Evolutionary conservation across 2,113 vertebrate genomes (phyloP).

Genomic region (Lophochroa leadbeateri): DNA sequence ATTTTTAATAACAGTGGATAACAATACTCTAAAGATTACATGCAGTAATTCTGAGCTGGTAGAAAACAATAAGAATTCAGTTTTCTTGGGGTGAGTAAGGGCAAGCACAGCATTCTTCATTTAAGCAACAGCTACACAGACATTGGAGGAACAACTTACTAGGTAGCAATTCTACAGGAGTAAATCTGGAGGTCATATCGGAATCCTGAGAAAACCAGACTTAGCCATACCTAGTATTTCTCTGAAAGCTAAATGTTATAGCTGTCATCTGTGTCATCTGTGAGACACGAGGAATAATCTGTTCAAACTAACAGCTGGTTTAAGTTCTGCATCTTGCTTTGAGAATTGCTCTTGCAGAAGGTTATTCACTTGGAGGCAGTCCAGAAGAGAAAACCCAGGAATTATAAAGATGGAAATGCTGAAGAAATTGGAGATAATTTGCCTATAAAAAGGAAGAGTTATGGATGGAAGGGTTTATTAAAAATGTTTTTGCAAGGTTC

Average conservation of each 20-base stretch:
- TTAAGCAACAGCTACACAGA: neutral
- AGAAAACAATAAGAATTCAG: neutral
- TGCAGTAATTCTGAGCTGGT: neutral
- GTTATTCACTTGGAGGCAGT: neutral
- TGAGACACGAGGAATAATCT: neutral
- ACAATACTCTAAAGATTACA: neutral
- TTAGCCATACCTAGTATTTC: neutral
- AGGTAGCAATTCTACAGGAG: neutral
- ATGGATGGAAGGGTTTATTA: neutral
- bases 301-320: neutral
- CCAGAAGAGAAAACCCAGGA: neutral
- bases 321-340: neutral
- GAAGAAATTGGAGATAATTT: neutral
- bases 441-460: neutral
- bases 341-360: slow-evolving; percentile 5
- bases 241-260: neutral
- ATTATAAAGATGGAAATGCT: neutral
- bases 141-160: neutral
- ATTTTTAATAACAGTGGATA: neutral
- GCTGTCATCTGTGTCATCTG: neutral
- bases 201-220: neutral
- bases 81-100: neutral
- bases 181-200: neutral
- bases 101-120: neutral
- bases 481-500: neutral